Evolutionary conservation across 2,888 invertebrate genomes (phyloP).

Genomic region (Ariolimax columbianus): DNA sequence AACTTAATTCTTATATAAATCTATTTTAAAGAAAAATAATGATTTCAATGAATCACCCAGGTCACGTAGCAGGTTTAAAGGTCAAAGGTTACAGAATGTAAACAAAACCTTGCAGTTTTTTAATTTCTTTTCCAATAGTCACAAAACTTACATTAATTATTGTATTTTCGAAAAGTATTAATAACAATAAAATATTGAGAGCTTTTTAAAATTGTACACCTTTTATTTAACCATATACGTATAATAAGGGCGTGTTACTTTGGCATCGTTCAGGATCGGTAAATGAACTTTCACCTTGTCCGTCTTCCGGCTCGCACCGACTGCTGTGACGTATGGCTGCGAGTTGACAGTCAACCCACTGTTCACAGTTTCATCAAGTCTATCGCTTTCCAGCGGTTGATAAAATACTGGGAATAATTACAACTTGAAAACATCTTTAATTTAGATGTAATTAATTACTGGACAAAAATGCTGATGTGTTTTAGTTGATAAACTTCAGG

Average conservation of each 20-base stretch:
- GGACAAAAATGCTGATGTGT: not conserved
- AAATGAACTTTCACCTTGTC: constrained; percentile 39
- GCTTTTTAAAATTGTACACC: not conserved
- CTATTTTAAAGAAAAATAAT: not conserved
- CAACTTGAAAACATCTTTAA: not conserved
- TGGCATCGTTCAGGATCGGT: not conserved
- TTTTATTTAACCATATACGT: not conserved
- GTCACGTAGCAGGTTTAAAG: constrained; percentile 8
- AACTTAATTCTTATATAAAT: too few relatives aligned
- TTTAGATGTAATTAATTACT: not conserved
- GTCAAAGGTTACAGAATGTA: constrained; percentile 19
- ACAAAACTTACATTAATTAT: not conserved
- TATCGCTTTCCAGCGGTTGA: not conserved
- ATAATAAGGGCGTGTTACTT: not conserved
- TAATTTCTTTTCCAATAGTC: not conserved
- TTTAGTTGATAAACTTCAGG: not conserved
- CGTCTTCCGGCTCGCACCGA: constrained; percentile 44
- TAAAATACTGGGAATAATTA: not conserved
- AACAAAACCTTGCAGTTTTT: not conserved
- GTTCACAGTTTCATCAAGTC: constrained; percentile 2
- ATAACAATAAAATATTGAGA: not conserved
- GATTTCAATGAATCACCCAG: constrained; percentile 33
- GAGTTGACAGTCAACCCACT: constrained; percentile 47
- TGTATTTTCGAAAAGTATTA: not conserved
- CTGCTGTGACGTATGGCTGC: constrained; percentile 22